Evolutionary conservation across 2,888 invertebrate genomes (phyloP).

Genomic region (Phragmatobia fuliginosa): DNA sequence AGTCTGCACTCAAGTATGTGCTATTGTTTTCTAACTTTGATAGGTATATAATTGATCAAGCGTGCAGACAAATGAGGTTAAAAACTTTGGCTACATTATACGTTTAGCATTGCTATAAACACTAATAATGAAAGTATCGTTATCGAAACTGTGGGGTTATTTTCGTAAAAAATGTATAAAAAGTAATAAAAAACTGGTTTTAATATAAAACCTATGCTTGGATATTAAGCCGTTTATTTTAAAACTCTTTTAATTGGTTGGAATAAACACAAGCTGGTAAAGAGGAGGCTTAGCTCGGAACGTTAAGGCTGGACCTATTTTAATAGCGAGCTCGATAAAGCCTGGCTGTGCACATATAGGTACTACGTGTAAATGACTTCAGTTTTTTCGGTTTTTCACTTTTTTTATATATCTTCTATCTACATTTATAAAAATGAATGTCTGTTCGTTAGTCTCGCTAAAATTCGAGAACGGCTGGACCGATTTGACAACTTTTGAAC

Average conservation of each 20-base stretch:
- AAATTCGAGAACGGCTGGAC: no score
- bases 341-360: constrained; percentile 3
- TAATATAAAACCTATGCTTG: constrained; percentile 20
- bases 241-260: constrained; percentile 32
- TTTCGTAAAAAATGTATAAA: constrained; percentile 18
- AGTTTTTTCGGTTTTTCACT: constrained; percentile 6
- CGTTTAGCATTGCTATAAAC: neutral
- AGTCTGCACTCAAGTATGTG: constrained; percentile 29
- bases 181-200: constrained; percentile 34
- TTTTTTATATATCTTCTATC: no score
- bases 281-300: constrained; percentile 12
- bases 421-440: no score
- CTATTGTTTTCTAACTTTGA: constrained; percentile 17
- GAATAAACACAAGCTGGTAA: constrained; percentile 20
- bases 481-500: no score
- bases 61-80: constrained; percentile 33
- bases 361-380: neutral
- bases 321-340: constrained; percentile 21
- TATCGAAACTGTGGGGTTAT: neutral
- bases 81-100: constrained; percentile 16
- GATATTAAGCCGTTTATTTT: constrained; percentile 37
- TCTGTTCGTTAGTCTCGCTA: no score
- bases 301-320: constrained; percentile 9
- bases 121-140: constrained; percentile 10
- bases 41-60: constrained; percentile 21